phyloP scores from a whole-genome alignment of 2,888 invertebrate genomes.

The Clusia tigrina region DNA sequence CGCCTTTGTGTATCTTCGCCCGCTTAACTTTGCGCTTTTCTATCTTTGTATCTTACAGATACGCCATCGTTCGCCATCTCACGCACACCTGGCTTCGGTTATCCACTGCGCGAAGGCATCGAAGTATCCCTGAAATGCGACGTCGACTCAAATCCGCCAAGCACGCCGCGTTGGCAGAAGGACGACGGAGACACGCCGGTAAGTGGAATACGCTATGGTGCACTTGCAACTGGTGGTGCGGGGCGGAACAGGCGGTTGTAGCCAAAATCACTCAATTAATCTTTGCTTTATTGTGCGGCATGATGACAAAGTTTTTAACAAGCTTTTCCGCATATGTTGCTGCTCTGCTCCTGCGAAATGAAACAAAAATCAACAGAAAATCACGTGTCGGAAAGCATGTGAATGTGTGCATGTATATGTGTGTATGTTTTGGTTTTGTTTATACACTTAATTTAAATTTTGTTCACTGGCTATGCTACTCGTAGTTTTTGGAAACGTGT shows the following conservation, averaged over 20 bases:
- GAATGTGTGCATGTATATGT: background rate
- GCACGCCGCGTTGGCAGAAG: constrained; percentile 83
- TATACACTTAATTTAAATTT: too few relatives aligned
- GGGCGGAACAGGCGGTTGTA: background rate
- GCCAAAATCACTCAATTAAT: constrained; percentile 10
- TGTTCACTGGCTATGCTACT: too few relatives aligned
- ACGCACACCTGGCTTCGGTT: constrained; percentile 91
- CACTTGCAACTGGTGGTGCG: background rate
- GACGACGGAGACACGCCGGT: constrained; percentile 69
- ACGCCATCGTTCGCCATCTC: constrained; percentile 93
- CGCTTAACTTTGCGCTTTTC: constrained; percentile 29
- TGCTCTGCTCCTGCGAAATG: too few relatives aligned
- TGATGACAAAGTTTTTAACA: background rate
- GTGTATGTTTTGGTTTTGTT: too few relatives aligned
- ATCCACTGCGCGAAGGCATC: constrained; percentile 86
- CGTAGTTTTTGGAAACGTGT: too few relatives aligned
- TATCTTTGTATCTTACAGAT: constrained; percentile 69
- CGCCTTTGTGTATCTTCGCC: constrained; percentile 35
- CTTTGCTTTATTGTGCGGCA: background rate
- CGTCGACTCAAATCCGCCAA: constrained; percentile 91
- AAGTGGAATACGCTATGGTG: constrained; percentile 47
- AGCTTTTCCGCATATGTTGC: background rate
- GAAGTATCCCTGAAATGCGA: constrained; percentile 90
- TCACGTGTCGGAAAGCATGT: background rate
- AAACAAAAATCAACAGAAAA: background rate